These are phyloP conservation scores for Empis stercorea DNA, from an alignment of 2,888 invertebrate genomes.

Conservation along the genomic window DNA sequence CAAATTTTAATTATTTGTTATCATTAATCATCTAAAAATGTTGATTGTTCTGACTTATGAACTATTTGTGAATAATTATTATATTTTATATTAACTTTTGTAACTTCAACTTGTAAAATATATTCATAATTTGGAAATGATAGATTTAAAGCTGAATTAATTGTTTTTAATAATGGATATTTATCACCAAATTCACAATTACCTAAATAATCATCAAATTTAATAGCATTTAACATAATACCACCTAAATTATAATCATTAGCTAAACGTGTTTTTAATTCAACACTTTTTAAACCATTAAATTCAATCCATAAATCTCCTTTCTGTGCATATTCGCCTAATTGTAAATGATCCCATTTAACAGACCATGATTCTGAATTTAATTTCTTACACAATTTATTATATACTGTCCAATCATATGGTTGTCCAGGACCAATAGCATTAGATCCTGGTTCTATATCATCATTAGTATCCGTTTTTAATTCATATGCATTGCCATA, in stretches of 20 bases:
- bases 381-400: neutral
- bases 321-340: neutral
- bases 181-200: neutral
- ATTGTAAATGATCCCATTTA: neutral
- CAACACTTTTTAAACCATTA: neutral
- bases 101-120: neutral
- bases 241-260: neutral
- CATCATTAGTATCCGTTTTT: too few species aligned
- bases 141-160: neutral
- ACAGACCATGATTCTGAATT: neutral
- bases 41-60: neutral
- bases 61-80: neutral
- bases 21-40: too few species aligned
- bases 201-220: neutral
- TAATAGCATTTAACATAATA: neutral
- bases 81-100: neutral
- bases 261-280: neutral
- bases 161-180: neutral
- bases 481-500: neutral
- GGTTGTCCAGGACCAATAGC: too few species aligned
- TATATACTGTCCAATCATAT: neutral
- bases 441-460: too few species aligned
- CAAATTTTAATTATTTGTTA: too few species aligned
- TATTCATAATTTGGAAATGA: neutral
- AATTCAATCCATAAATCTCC: neutral